A percentile compares a stretch with the other conserved stretches of the same genome.
Evolutionary conservation across 2,888 invertebrate genomes (phyloP).

Genomic region (Polydesmus complanatus): DNA sequence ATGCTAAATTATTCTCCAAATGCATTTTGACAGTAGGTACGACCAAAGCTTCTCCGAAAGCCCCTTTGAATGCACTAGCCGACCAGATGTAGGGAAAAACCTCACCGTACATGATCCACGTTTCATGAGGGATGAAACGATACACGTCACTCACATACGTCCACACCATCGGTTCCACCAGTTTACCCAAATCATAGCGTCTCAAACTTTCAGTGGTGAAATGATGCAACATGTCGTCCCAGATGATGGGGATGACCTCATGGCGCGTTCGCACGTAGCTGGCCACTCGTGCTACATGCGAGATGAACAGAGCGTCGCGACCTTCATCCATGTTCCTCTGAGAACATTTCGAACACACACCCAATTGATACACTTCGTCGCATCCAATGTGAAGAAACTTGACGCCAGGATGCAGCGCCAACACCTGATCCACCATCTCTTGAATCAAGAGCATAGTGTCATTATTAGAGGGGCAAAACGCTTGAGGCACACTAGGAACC

Average conservation of each 20-base stretch:
- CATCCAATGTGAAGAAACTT: slow-evolving; percentile 51
- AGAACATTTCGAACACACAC: slow-evolving; percentile 46
- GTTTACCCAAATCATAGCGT: slow-evolving; percentile 24
- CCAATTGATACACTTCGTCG: slow-evolving; percentile 58
- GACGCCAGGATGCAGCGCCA: slow-evolving; percentile 26
- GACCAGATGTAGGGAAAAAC: slow-evolving; percentile 56
- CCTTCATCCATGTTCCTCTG: slow-evolving; percentile 20
- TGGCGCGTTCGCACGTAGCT: slow-evolving; percentile 44
- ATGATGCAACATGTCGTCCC: slow-evolving; percentile 67
- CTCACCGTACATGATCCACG: slow-evolving; percentile 53
- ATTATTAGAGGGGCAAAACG: slow-evolving; percentile 37
- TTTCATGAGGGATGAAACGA: slow-evolving; percentile 28
- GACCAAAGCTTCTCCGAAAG: slow-evolving; percentile 54
- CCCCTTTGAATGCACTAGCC: slow-evolving; percentile 61
- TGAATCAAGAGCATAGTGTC: slow-evolving; percentile 28
- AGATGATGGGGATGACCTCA: slow-evolving; percentile 49
- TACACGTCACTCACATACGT: slow-evolving; percentile 51
- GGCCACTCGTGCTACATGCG: slow-evolving; percentile 47
- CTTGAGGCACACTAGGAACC: slow-evolving; percentile 46
- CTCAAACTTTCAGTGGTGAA: slow-evolving; percentile 47
- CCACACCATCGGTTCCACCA: slow-evolving; percentile 40
- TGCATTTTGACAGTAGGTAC: slow-evolving; percentile 52
- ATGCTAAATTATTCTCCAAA: slow-evolving; percentile 53
- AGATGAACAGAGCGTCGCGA: slow-evolving; percentile 19
- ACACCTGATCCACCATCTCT: slow-evolving; percentile 31